Evolutionary conservation across 2,797 vertebrate species (phyloP), one percentile per base, ranked within the genome.

Genomic region (Luscinia megarhynchos): DNA sequence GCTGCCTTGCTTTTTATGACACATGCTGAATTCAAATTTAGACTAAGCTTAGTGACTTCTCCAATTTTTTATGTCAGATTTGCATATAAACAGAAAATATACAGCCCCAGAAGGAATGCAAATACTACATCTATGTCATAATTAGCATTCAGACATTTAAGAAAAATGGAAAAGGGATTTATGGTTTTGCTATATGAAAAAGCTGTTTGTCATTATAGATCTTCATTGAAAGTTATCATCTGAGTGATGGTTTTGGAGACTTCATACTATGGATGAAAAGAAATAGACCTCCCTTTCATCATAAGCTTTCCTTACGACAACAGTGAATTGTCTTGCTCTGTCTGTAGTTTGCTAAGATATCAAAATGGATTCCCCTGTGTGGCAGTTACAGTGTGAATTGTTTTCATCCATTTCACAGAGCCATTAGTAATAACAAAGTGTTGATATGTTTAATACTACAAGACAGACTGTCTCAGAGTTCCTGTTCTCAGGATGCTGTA

Each of bases 161-260:
- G 93, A 75, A 91, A 84, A 81, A 69, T 34, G 14, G 43, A 50
- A 51, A 94, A 68, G n/a, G n/a, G 38, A 58, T 87, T 94, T 94
- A 54, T 5, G 2, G 18, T 76, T 90, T 70, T 54, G 46, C 27
- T 64, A 6, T 53, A 59, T 78, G 30, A 59, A 76, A 51, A 66
- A 75, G 16, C 36, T 90, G 15, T 81, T 88, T 90, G 32, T 89
- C 62, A 43, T 61, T 58, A 32, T 27, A 75, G 62, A 23, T 69
- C 54, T 22, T 80, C 54, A 75, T 45, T 84, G 43, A 59, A 38
- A 81, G 40, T 24, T 61, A 41, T 67, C 41, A 87, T 62, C 26
- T 27, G 63, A 75, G 55, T 55, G 51, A 41, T 48, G 54, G 3
- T 88, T 94, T 69, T 81, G 67, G 62, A 81, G 57, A 45, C 51